These are phyloP conservation scores for Phocides pigmalion DNA, from an alignment of 1,140 invertebrate genomes.

Conservation along the genomic window DNA sequence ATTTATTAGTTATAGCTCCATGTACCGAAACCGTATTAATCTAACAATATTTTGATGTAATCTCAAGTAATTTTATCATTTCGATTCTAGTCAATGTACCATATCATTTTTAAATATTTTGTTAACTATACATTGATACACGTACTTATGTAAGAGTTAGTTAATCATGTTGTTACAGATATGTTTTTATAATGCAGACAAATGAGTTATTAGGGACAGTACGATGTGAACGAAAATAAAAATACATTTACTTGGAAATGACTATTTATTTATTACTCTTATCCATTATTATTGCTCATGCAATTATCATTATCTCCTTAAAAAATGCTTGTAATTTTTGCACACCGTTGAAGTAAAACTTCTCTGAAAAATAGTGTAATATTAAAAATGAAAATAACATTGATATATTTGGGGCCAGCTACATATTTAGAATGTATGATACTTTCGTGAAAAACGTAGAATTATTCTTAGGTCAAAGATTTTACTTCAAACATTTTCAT, in stretches of 20 bases:
- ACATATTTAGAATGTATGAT: too few relatives aligned
- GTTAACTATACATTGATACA: conserved; percentile 62
- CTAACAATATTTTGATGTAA: conserved; percentile 27
- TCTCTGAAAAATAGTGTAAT: too few relatives aligned
- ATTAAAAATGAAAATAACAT: too few relatives aligned
- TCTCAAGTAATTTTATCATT: conserved; percentile 35
- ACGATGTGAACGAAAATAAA: conserved; percentile 80
- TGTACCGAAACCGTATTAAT: conserved; percentile 25
- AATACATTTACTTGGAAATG: conserved; percentile 72
- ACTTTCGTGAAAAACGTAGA: too few relatives aligned
- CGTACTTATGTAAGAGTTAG: conserved; percentile 68
- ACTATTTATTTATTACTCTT: conserved; percentile 38
- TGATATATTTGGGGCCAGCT: too few relatives aligned
- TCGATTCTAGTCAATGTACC: conserved; percentile 71
- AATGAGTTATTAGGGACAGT: conserved; percentile 79
- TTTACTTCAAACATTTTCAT: too few relatives aligned
- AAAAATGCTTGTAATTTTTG: too few relatives aligned
- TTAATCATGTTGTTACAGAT: conserved; percentile 80
- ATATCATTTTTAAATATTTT: conserved; percentile 79
- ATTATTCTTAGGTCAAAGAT: too few relatives aligned
- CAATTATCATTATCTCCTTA: too few relatives aligned
- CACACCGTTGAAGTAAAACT: too few relatives aligned
- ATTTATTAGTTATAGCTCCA: conserved; percentile 35
- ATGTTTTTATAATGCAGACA: conserved; percentile 79
- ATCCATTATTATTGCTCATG: conserved; percentile 31